Evolutionary conservation across 37 sponge, comb jelly and placozoan species (phyloP).

Genomic region (Halisarca cf. caerulea): DNA sequence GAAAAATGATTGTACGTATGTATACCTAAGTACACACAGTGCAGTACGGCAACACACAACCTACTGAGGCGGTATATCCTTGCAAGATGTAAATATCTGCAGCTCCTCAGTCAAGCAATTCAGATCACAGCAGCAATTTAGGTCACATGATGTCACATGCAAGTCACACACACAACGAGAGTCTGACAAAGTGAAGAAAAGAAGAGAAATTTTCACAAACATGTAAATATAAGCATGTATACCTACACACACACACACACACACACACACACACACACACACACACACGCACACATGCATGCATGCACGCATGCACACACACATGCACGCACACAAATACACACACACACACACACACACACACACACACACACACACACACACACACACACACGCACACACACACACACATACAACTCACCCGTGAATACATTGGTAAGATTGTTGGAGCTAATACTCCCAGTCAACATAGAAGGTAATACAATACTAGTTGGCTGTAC

Average conservation of each 20-base stretch:
- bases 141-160: constrained; percentile 28
- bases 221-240: not conserved
- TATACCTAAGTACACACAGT: too few relatives aligned
- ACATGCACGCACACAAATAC: not conserved
- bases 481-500: not conserved
- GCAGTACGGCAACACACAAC: not conserved
- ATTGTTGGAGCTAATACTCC: constrained; percentile 8
- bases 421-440: not conserved
- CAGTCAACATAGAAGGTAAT: not conserved
- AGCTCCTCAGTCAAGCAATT: constrained; percentile 3
- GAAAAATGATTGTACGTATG: too few relatives aligned
- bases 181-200: not conserved
- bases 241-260: not conserved
- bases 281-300: not conserved
- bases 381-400: too few relatives aligned
- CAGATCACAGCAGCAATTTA: constrained; percentile 13
- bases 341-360: not conserved
- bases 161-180: constrained; percentile 7
- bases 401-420: too few relatives aligned
- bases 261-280: not conserved
- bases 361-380: too few relatives aligned
- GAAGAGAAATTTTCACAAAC: not conserved
- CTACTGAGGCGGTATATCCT: not conserved
- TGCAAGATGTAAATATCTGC: not conserved
- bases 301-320: not conserved